These are phyloP conservation scores for Metallyticus violacea DNA, from an alignment of 2,888 invertebrate species.

Conservation along the genomic window DNA sequence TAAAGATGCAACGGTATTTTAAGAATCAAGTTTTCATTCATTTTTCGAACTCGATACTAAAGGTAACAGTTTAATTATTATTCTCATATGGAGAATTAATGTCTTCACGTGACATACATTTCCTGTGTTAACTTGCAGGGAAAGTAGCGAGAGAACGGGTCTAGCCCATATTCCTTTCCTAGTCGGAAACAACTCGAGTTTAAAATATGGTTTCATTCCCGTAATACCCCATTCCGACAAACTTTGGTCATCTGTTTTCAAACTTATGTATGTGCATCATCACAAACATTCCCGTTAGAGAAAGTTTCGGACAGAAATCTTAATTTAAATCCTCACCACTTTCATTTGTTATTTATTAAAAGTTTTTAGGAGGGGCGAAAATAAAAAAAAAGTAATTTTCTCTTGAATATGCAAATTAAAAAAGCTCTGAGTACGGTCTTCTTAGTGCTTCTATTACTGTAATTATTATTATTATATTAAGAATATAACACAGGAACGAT, in stretches of 20 bases:
- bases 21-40: too few species aligned
- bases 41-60: too few species aligned
- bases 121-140: neutral
- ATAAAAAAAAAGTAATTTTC: slow-evolving; percentile 26
- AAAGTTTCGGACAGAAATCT: slow-evolving; percentile 31
- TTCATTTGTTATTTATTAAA: slow-evolving; percentile 30
- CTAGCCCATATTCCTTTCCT: neutral
- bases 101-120: neutral
- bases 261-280: slow-evolving; percentile 8
- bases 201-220: slow-evolving; percentile 31
- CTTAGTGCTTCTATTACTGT: neutral
- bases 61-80: too few species aligned
- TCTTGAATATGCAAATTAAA: slow-evolving; percentile 23
- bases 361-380: slow-evolving; percentile 13
- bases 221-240: slow-evolving; percentile 25
- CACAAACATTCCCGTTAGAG: slow-evolving; percentile 24
- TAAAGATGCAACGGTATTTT: too few species aligned
- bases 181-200: slow-evolving; percentile 10
- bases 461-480: neutral
- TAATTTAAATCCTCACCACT: slow-evolving; percentile 33
- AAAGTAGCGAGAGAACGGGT: neutral
- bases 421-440: neutral
- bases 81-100: too few species aligned
- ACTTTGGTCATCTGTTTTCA: slow-evolving; percentile 32
- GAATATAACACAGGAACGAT: neutral